These are phyloP conservation scores for Turritopsis rubra DNA, from an alignment of 30 jellyfish, hydroid and myxozoan species.

Conservation along the genomic window DNA sequence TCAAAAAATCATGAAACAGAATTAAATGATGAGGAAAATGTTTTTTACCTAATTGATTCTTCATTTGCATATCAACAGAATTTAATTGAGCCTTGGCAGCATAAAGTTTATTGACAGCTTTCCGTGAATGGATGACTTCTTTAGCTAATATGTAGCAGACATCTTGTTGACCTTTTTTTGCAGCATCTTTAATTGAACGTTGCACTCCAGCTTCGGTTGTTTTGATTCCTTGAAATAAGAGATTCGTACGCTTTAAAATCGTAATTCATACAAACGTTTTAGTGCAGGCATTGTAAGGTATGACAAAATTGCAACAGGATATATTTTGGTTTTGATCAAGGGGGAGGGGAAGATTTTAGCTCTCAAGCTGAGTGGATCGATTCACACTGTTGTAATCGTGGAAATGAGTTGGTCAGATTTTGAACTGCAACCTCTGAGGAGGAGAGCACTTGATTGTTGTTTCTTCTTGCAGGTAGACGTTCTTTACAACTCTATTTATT, in stretches of 20 bases:
- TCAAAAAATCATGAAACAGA: neutral
- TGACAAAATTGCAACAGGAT: neutral
- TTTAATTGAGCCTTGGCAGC: slow-evolving; percentile 94
- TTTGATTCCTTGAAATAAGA: slow-evolving; percentile 46
- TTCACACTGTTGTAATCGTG: no score
- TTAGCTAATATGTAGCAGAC: slow-evolving; percentile 86
- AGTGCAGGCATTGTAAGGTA: no score
- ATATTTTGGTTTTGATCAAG: no score
- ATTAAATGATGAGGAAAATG: no score
- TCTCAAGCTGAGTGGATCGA: no score
- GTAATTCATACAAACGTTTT: no score
- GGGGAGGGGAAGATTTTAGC: no score
- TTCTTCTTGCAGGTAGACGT: no score
- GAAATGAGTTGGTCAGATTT: no score
- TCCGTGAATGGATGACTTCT: slow-evolving; percentile 78
- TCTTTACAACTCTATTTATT: no score
- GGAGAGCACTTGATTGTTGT: no score
- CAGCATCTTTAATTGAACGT: slow-evolving; percentile 91
- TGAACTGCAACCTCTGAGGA: no score
- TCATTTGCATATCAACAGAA: slow-evolving; percentile 88
- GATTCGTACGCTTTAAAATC: neutral
- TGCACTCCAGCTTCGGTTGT: slow-evolving; percentile 90
- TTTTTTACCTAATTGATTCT: slow-evolving; percentile 84
- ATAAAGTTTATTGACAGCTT: slow-evolving; percentile 81
- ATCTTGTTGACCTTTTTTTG: slow-evolving; percentile 90